Base-by-base conservation (phyloP, 2,113 vertebrate genomes). In the Romanogobio albipinnatus region DNA sequence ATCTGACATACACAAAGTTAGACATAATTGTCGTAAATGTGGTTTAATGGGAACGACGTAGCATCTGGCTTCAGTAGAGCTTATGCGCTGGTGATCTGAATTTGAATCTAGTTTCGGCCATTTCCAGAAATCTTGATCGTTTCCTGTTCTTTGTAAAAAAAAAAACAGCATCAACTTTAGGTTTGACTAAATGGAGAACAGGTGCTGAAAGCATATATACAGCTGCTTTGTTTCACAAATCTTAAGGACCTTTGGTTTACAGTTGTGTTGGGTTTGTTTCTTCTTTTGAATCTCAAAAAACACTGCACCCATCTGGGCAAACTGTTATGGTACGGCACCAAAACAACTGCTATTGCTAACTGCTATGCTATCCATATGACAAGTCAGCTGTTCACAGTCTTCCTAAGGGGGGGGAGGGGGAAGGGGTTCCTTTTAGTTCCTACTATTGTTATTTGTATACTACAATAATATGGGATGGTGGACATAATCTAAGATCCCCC, bases 191-290 rank as follows among this genome's bases (percentile, higher is more conserved):
- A 78, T 78, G 22, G 6, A 78, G 11, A 61, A 36, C 10, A 61
- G 33, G 33, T 39, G 22, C 29, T 59, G 22, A 78, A 78, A 78
- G 3, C 15, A 1, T 33, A 17, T 11, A 58, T 5, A 43, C 76
- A 77, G 19, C 75, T 78, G 33, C 45, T 78, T 36, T 61, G 39
- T 76, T 51, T n/a, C 22, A 45, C 53, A 61, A 45, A 43, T 24
- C 56, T 24, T 78, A 43, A 78, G 11, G 33, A 13, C 17, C 5
- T 36, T 39, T 36, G 11, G 29, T 58, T 76, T 58, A 56, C 49
- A 58, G 22, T 74, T 47, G 1, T 47, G 9, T 47, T n/a, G 2
- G 22, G 19, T 13, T 76, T 53, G 49, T 76, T 36, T 33, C 26
- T 58, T 39, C 9, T 77, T n/a, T 39, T 36, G 17, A 33, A 36